Evolutionary conservation across 2,888 invertebrate species (phyloP), one percentile per base, ranked within the genome.

Genomic region (Laothoe populi): DNA sequence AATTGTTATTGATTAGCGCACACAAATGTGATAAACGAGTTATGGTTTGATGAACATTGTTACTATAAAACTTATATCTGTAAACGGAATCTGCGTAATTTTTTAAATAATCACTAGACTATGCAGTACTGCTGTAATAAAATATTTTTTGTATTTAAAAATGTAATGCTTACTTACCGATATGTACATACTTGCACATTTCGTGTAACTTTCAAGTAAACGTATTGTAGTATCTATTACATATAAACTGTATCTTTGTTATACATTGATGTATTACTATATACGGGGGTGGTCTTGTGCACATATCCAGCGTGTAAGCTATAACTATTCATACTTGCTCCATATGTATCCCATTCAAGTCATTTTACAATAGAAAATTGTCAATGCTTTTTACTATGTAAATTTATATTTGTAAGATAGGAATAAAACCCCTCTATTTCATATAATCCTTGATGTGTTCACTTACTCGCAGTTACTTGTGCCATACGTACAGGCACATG

Each of bases 371-470:
- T 19, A 53, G 8, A 49, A 16, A 1, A 16, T 19, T 53, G 16
- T 35, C 35, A 53, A 53, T 53, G 31, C 16, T 53, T 42, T 42
- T 16, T 44, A 19, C 23, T 13, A 24, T 13, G 46, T 53, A 53
- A 31, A 35, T 16, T 53, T 53, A 19, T 44, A 35, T 35, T 19
- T 49, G 31, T 49, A 53, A 35, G 4, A 19, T 53, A 53, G 53
- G 31, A 35, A 53, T 35, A 53, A 53, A 31, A 24, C 2, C 31
- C 16, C 31, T 19, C 19, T 53, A 53, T 53, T 53, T 35, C 31
- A 53, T 53, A 53, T 45, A 59, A 45, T 59, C 45, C 44, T 16
- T 59, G 31, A 59, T 59, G 59, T 59, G 59, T 59, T 59, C 59
- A 59, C 45, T 59, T 44, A 59, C 31, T 53, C 31, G 35, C 31